A percentile compares a stretch with the other conserved stretches of the same genome.
Evolutionary conservation across 64 coral and sea anemone species (phyloP).

Genomic region (Acropora tenuis): DNA sequence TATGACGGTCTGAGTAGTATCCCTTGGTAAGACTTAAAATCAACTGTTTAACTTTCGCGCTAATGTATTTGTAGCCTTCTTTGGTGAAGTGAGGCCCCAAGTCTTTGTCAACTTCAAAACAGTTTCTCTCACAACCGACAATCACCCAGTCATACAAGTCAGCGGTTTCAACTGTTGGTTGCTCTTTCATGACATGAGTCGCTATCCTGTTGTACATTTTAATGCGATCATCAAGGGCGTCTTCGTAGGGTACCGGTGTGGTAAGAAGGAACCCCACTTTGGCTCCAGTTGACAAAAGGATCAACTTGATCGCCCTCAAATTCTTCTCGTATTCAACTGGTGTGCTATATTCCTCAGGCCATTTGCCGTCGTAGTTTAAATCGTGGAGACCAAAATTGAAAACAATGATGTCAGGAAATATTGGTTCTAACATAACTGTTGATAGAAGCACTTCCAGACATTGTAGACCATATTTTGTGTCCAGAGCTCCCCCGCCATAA

Average conservation of each 20-base stretch:
- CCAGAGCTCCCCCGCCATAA: conserved; percentile 71
- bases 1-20: background rate
- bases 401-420: conserved; percentile 73
- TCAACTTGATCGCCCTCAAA: conserved; percentile 33
- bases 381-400: conserved; percentile 95
- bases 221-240: conserved; percentile 51
- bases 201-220: conserved; percentile 66
- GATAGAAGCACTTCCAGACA: conserved; percentile 69
- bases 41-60: conserved; percentile 38
- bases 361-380: conserved; percentile 35
- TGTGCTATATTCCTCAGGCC: conserved; percentile 51
- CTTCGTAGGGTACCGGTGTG: conserved; percentile 76
- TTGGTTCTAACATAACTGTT: conserved; percentile 34
- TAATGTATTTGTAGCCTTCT: conserved; percentile 74
- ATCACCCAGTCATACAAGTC: conserved; percentile 82
- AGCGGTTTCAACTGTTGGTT: conserved; percentile 43
- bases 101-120: conserved; percentile 66
- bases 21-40: conserved; percentile 30
- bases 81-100: conserved; percentile 81
- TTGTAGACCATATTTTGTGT: conserved; percentile 82
- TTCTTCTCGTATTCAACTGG: conserved; percentile 47
- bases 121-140: conserved; percentile 61
- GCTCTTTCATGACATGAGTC: conserved; percentile 44
- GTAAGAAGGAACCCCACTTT: conserved; percentile 80
- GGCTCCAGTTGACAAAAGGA: conserved; percentile 61